Base-by-base conservation (phyloP, 2,888 invertebrate species). In the Tetranychus piercei region DNA sequence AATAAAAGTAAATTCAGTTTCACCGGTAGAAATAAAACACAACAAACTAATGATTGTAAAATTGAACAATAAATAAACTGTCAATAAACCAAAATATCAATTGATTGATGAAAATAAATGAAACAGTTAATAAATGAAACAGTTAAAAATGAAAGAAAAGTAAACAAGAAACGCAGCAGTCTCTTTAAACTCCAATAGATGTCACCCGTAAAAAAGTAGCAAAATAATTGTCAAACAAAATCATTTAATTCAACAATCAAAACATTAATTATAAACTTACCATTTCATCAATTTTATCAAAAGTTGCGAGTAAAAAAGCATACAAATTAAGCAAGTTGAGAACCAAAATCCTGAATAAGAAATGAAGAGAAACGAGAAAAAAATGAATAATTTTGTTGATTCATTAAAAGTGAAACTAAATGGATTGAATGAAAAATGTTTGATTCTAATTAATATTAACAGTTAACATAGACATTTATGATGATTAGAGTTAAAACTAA, bases 281-380 rank as follows among this genome's bases (percentile, higher is more conserved):
- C 69, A 69, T 69, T 69, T 69, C 69, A 11, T 23, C 69, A n/a
- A 96, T 92, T 86, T 93, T 93, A 78, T 88, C 88, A 81, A 94
- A 93, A 77, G 92, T 85, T 0, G 95, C 93, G 81, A 94, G 90
- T 82, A 95, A 94, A 77, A 97, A 83, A 0, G 96, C 93, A 82
- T 95, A 95, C 79, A 96, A 86, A 83, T 95, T 97, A 77, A 96
- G 85, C 78, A 96, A 86, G 85, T 97, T 94, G 75, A 97, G 84
- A 64, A 91, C 87, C 90, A 96, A 92, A 75, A 97, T 95, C 81
- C 96, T 94, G 85, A 75, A 87, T 76, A 80, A 78, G 64, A n/a
- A 75, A 23, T 73, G 43, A 43, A 34, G 71, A 64, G 71, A 34
- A 34, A 5, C 3, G 34, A 34, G 34, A 34, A 34, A 34, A 34